These are phyloP conservation scores for Semnopithecus entellus DNA, from an alignment of 2,113 vertebrate genomes.

Conservation along the genomic window DNA sequence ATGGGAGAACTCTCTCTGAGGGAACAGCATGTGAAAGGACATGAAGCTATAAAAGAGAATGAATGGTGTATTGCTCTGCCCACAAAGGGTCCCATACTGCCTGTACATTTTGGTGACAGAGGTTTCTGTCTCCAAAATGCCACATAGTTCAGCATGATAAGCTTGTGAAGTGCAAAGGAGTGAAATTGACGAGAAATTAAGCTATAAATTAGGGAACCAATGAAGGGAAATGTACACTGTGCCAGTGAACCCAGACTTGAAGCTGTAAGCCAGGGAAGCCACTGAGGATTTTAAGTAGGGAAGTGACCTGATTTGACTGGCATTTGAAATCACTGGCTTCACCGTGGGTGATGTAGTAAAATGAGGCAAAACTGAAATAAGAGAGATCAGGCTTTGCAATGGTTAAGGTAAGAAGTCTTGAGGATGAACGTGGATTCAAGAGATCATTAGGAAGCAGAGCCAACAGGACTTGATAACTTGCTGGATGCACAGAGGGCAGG, in stretches of 20 bases:
- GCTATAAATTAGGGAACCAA: not conserved
- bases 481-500: no score
- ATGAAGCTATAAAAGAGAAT: not conserved
- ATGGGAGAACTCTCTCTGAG: not conserved
- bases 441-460: not conserved
- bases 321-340: not conserved
- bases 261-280: not conserved
- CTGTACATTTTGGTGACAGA: not conserved
- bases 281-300: not conserved
- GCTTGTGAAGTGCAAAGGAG: not conserved
- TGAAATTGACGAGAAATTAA: not conserved
- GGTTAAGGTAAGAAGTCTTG: not conserved
- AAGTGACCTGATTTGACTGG: not conserved
- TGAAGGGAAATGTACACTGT: not conserved
- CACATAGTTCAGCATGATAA: not conserved
- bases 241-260: not conserved
- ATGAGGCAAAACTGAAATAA: not conserved
- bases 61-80: rapidly evolving
- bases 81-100: not conserved
- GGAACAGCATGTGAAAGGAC: not conserved
- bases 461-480: no score
- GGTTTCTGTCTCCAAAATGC: not conserved
- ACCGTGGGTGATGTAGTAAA: not conserved
- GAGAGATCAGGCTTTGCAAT: not conserved
- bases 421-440: not conserved